phyloP scores from a whole-genome alignment of 2,113 vertebrate species.

The Alligator mississippiensis region DNA sequence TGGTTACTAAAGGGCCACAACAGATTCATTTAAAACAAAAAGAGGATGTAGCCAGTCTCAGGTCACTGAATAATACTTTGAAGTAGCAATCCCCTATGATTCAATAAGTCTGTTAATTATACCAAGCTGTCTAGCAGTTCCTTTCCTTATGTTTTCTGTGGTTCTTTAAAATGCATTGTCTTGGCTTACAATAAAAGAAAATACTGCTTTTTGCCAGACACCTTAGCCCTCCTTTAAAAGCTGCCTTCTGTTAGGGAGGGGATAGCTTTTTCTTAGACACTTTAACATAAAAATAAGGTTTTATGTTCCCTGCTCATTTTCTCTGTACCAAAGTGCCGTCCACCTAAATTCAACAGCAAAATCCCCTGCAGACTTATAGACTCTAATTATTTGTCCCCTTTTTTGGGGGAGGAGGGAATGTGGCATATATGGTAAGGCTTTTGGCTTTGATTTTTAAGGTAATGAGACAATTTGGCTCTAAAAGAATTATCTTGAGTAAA shows the following conservation, averaged over 20 bases:
- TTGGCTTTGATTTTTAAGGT: not conserved
- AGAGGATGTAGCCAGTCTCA: rapidly evolving
- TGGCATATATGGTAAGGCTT: not conserved
- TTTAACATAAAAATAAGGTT: not conserved
- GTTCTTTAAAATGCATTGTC: not conserved
- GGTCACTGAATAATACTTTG: not conserved
- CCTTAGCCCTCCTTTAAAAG: not conserved
- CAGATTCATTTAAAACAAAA: not conserved
- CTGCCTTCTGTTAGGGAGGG: not conserved
- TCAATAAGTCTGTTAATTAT: not conserved
- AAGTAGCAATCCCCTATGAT: not conserved
- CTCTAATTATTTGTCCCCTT: not conserved
- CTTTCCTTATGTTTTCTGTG: not conserved
- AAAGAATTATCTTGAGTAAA: not conserved
- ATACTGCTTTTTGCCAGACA: not conserved
- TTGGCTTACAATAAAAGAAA: not conserved
- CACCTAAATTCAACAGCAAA: not conserved
- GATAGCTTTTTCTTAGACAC: not conserved
- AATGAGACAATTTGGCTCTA: not conserved
- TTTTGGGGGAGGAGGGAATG: not conserved
- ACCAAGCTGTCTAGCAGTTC: not conserved
- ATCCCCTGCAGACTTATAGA: not conserved
- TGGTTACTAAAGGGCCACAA: not conserved
- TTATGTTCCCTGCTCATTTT: not conserved
- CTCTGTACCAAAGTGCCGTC: not conserved